phyloP scores from a whole-genome alignment of 2,797 vertebrate genomes.

The Erpetoichthys calabaricus region DNA sequence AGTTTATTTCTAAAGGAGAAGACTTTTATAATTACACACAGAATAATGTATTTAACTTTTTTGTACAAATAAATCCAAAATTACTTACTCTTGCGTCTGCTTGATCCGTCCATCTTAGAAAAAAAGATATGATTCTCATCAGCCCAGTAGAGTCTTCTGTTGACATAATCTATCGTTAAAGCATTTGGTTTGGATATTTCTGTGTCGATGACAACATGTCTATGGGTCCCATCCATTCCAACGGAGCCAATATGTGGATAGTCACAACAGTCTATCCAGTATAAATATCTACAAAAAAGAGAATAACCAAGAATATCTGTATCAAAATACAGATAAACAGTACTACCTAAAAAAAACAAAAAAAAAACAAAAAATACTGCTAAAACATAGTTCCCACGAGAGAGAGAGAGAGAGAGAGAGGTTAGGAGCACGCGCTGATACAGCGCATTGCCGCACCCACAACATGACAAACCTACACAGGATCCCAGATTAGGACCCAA shows the following conservation, averaged over 20 bases:
- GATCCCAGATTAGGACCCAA: too few relatives aligned
- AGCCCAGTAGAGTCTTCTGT: slow-evolving; percentile 87
- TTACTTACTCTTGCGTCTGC: slow-evolving; percentile 73
- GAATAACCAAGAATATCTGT: neutral
- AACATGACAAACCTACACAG: too few relatives aligned
- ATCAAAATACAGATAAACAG: too few relatives aligned
- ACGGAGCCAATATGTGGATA: slow-evolving; percentile 77
- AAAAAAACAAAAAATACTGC: too few relatives aligned
- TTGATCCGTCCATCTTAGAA: slow-evolving; percentile 84
- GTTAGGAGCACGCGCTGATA: too few relatives aligned
- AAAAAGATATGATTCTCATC: slow-evolving; percentile 93
- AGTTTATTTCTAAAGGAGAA: too few relatives aligned
- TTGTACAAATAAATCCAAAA: neutral
- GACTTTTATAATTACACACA: too few relatives aligned
- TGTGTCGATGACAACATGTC: slow-evolving; percentile 70
- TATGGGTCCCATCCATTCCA: slow-evolving; percentile 86
- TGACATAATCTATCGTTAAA: slow-evolving; percentile 91
- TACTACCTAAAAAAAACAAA: too few relatives aligned
- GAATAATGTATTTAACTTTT: neutral
- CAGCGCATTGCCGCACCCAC: too few relatives aligned
- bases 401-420: too few relatives aligned
- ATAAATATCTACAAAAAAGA: slow-evolving; percentile 61
- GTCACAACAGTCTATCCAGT: slow-evolving; percentile 97
- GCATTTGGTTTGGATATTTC: slow-evolving; percentile 85
- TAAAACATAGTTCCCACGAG: neutral